Evolutionary conservation across 2,888 invertebrate species (phyloP).

Genomic region (Pachymerium ferrugineum): DNA sequence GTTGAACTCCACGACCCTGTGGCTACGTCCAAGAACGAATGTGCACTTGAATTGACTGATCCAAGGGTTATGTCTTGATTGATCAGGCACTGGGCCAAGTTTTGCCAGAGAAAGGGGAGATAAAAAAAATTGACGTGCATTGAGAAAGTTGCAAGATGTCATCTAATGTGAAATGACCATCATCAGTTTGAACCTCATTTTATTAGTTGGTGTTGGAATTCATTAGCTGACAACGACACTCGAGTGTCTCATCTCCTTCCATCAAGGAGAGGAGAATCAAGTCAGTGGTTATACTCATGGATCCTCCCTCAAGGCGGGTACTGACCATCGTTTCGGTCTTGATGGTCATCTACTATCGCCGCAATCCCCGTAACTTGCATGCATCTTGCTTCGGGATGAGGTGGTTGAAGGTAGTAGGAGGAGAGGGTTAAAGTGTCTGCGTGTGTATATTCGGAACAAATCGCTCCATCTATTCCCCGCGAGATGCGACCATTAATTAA

Average conservation of each 20-base stretch:
- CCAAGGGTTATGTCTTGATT: no score
- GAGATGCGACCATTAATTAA: slow-evolving; percentile 13
- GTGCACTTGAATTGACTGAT: background rate
- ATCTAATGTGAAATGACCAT: background rate
- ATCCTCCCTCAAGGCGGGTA: background rate
- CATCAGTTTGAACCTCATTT: background rate
- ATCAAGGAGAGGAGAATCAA: background rate
- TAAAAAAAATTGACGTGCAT: background rate
- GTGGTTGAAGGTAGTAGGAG: background rate
- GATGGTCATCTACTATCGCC: slow-evolving; percentile 3
- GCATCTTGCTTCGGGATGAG: background rate
- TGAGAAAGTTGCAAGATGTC: no score
- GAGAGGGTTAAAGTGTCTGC: background rate
- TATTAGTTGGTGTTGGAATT: background rate
- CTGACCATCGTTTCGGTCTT: background rate
- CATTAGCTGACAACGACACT: background rate
- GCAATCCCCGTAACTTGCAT: background rate
- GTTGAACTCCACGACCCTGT: background rate
- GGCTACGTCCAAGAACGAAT: background rate
- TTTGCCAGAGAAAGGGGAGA: background rate
- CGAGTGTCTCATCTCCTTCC: background rate
- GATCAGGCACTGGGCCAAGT: background rate
- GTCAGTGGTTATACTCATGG: background rate
- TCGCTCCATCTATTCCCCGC: slow-evolving; percentile 8
- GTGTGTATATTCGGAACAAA: no score